Conservation (phyloP, 2,888 invertebrate species). For the Coelinius sp. region DNA sequence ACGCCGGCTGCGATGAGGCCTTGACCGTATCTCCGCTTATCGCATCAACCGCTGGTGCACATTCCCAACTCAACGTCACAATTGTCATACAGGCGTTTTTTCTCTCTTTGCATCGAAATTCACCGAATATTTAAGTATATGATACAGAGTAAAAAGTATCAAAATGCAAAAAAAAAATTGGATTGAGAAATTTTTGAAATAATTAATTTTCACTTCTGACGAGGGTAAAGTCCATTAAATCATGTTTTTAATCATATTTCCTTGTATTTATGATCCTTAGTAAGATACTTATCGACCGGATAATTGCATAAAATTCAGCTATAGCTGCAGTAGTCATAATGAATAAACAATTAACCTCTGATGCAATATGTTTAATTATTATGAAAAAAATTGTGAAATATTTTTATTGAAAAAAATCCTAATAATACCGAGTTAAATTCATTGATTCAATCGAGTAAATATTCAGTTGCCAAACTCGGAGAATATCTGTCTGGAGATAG, state of each 20-base stretch:
- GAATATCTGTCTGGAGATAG: constrained; percentile 29
- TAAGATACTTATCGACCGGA: neutral
- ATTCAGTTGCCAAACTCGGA: neutral
- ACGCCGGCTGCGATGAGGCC: constrained; percentile 68
- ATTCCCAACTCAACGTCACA: constrained; percentile 50
- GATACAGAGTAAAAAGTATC: too few relatives aligned
- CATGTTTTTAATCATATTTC: neutral
- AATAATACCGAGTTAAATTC: too few relatives aligned
- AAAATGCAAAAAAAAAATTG: too few relatives aligned
- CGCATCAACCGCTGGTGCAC: constrained; percentile 63
- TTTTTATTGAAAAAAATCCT: too few relatives aligned
- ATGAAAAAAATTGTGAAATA: too few relatives aligned
- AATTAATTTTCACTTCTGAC: neutral
- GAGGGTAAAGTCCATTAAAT: neutral
- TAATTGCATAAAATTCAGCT: neutral
- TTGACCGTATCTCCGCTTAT: constrained; percentile 71
- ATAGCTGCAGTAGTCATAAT: neutral
- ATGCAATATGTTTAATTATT: neutral
- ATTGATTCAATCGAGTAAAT: neutral
- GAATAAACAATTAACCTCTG: neutral
- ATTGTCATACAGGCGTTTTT: constrained; percentile 42
- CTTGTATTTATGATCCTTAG: neutral
- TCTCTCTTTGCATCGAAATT: constrained; percentile 16
- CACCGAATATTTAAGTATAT: neutral
- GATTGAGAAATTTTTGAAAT: too few relatives aligned